Conservation (phyloP, 1,140 invertebrate species). For the Bombus affinis region DNA sequence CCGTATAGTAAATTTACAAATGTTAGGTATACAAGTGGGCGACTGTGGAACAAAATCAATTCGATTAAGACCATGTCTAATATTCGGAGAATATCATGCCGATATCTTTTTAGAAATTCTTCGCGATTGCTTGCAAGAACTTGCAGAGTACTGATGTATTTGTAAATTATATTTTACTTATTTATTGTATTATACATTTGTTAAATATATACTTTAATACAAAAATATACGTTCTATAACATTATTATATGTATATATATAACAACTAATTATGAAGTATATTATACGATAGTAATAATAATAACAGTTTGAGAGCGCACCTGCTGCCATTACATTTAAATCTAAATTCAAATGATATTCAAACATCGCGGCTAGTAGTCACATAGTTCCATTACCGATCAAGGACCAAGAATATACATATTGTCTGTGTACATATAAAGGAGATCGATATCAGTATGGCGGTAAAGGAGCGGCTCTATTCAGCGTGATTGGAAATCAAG, state of each 20-base stretch:
- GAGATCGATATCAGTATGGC: conserved; percentile 59
- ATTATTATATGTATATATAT: too few species aligned
- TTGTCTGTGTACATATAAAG: neutral
- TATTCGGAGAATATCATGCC: conserved; percentile 49
- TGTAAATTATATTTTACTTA: conserved; percentile 10
- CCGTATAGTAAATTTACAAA: neutral
- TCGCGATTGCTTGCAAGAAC: conserved; percentile 20
- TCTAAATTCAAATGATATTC: conserved; percentile 19
- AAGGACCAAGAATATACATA: neutral
- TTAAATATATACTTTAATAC: conserved; percentile 27
- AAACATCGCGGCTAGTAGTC: conserved; percentile 25
- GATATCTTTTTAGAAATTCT: conserved; percentile 44
- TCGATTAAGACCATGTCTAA: conserved; percentile 30
- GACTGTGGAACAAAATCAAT: conserved; percentile 30
- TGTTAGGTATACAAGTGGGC: conserved; percentile 35
- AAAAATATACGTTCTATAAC: neutral
- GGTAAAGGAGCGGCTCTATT: conserved; percentile 48
- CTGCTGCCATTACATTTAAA: neutral
- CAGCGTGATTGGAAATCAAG: conserved; percentile 34
- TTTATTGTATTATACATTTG: conserved; percentile 21
- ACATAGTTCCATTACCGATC: neutral
- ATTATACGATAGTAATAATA: neutral
- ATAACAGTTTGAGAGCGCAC: neutral
- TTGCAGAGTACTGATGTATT: conserved; percentile 23
- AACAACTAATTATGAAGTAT: neutral